phyloP scores from a whole-genome alignment of 2,113 vertebrate species.

The Xiphias gladius region DNA sequence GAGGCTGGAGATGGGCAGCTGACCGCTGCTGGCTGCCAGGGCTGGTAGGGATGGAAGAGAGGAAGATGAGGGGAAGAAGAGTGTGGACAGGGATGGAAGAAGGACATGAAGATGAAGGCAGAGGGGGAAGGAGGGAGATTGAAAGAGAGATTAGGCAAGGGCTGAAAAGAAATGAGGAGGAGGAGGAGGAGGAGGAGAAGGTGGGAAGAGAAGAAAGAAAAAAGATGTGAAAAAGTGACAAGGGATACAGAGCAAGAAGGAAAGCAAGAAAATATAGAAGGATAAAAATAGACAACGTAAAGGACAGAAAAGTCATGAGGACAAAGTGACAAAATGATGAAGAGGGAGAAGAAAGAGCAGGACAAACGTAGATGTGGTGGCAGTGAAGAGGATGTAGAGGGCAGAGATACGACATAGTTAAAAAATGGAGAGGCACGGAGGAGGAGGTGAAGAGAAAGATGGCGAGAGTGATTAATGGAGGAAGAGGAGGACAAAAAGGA shows the following conservation, averaged over 20 bases:
- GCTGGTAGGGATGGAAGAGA: conserved; percentile 73
- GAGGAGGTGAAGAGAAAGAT: not conserved
- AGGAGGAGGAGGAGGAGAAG: not conserved
- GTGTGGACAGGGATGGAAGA: not conserved
- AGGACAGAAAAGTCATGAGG: not conserved
- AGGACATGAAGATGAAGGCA: not conserved
- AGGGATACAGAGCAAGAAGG: not conserved
- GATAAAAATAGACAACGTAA: not conserved
- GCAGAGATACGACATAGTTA: not conserved
- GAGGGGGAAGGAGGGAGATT: not conserved
- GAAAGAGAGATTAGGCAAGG: conserved; percentile 5
- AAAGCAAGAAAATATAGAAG: not conserved
- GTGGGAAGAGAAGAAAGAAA: not conserved
- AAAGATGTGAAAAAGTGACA: conserved; percentile 44
- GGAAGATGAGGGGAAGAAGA: not conserved
- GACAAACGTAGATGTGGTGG: not conserved
- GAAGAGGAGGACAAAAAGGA: not conserved
- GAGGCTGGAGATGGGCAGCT: conserved; percentile 89
- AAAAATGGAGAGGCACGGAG: not conserved
- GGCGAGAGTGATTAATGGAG: not conserved
- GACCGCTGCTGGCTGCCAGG: conserved; percentile 90
- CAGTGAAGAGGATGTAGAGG: not conserved
- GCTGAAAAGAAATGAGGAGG: not conserved
- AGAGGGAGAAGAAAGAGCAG: not conserved
- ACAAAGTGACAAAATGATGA: not conserved